These are phyloP conservation scores for Drosophila percnosoma DNA, from an alignment of 2,888 invertebrate species.

Conservation along the genomic window DNA sequence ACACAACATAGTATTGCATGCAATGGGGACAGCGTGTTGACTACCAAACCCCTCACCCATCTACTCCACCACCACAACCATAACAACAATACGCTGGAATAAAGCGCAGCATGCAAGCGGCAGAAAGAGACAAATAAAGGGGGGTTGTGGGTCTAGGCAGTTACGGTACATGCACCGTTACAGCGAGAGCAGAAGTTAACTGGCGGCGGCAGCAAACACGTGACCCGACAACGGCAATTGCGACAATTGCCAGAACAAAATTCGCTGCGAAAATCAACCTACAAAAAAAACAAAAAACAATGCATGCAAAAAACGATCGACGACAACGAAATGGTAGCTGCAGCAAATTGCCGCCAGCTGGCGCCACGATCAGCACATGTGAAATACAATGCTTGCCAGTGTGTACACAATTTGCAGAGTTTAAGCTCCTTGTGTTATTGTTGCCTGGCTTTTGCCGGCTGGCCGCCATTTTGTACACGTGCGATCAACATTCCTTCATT, in stretches of 20 bases:
- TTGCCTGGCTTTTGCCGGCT: constrained; percentile 38
- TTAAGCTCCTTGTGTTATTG: constrained; percentile 22
- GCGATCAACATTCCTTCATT: constrained; percentile 53
- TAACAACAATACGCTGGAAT: constrained; percentile 56
- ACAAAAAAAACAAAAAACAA: constrained; percentile 16
- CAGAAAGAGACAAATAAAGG: constrained; percentile 46
- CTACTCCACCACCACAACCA: constrained; percentile 27
- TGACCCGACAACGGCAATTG: constrained; percentile 79
- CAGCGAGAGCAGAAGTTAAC: constrained; percentile 80
- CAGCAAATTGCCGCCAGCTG: constrained; percentile 40
- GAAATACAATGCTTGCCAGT: constrained; percentile 1
- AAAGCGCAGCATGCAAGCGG: constrained; percentile 77
- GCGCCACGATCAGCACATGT: constrained; percentile 45
- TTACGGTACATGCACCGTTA: constrained; percentile 75
- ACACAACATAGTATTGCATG: constrained; percentile 53
- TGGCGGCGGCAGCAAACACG: constrained; percentile 73
- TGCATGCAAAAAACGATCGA: constrained; percentile 36
- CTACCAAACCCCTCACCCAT: constrained; percentile 53
- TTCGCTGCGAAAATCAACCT: constrained; percentile 46
- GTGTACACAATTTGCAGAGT: constrained; percentile 16
- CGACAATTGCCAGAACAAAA: constrained; percentile 68
- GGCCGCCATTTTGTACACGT: constrained; percentile 56
- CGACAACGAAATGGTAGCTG: constrained; percentile 4
- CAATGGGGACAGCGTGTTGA: constrained; percentile 56
- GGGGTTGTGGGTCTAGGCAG: constrained; percentile 25